These are phyloP conservation scores for Allophyes oxyacanthae DNA, from an alignment of 2,888 invertebrate genomes.

Conservation along the genomic window DNA sequence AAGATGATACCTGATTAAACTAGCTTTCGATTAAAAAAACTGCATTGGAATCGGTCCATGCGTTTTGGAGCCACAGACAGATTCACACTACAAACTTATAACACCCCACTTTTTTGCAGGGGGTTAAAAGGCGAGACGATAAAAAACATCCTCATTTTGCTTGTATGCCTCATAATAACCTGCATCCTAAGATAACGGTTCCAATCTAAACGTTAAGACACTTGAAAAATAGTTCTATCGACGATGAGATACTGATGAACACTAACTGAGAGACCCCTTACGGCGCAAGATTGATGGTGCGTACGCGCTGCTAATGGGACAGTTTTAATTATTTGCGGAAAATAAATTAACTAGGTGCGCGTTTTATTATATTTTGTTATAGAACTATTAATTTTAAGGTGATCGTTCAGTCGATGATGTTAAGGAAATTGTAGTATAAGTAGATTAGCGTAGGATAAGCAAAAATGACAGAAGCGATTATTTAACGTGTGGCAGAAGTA, in stretches of 20 bases:
- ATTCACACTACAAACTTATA: no score
- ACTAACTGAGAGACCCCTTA: conserved; percentile 34
- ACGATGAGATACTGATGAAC: conserved; percentile 26
- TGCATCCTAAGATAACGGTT: not conserved
- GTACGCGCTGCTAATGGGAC: conserved; percentile 37
- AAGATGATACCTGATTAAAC: no score
- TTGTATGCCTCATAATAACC: no score
- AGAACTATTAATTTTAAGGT: conserved; percentile 16
- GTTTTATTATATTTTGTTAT: conserved; percentile 11
- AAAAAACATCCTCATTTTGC: no score
- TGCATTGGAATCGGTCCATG: no score
- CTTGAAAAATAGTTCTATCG: conserved; percentile 34
- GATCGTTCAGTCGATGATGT: not conserved
- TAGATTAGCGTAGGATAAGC: no score
- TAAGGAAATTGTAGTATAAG: not conserved
- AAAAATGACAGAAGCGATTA: no score
- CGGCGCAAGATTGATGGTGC: conserved; percentile 42
- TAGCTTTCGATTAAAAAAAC: no score
- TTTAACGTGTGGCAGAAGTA: no score
- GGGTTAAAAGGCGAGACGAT: no score
- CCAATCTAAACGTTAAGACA: conserved; percentile 14
- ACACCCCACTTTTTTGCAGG: no score
- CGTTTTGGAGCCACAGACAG: no score
- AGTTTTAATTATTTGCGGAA: conserved; percentile 44
- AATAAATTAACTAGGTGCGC: conserved; percentile 30